Percentiles rank a stretch among this genome's conserved stretches.
phyloP scores from a whole-genome alignment of 1,140 invertebrate genomes.

The Temnothorax curvispinosus region DNA sequence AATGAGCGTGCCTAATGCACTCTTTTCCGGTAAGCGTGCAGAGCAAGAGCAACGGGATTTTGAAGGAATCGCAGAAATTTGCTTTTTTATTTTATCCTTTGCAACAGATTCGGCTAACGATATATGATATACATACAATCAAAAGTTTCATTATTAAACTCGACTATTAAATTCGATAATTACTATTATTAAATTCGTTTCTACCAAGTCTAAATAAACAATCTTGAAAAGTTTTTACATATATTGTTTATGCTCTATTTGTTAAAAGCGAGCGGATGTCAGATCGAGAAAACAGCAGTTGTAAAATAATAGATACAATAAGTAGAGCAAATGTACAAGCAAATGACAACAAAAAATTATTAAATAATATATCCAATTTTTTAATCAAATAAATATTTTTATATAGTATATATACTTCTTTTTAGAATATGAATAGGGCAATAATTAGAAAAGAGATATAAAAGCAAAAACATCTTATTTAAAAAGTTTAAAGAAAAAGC shows the following conservation, averaged over 20 bases:
- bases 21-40: not conserved
- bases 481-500: not conserved
- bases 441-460: not conserved
- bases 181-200: not conserved
- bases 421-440: not conserved
- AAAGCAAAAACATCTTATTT: not conserved
- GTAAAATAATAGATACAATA: not conserved
- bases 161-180: not conserved
- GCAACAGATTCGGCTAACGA: conserved; percentile 10
- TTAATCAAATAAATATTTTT: not conserved
- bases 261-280: not conserved
- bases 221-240: not conserved
- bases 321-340: not conserved
- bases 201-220: not conserved
- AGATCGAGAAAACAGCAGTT: not conserved
- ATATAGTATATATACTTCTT: not conserved
- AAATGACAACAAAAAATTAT: not conserved
- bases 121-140: not conserved
- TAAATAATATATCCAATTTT: not conserved
- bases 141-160: not conserved
- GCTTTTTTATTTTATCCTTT: conserved; percentile 6
- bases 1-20: conserved; percentile 46
- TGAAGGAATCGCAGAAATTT: not conserved
- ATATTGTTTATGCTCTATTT: not conserved
- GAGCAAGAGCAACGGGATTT: not conserved